Conservation (phyloP, 92 coral and sea anemone genomes). For the Palythoa caribaeorum region DNA sequence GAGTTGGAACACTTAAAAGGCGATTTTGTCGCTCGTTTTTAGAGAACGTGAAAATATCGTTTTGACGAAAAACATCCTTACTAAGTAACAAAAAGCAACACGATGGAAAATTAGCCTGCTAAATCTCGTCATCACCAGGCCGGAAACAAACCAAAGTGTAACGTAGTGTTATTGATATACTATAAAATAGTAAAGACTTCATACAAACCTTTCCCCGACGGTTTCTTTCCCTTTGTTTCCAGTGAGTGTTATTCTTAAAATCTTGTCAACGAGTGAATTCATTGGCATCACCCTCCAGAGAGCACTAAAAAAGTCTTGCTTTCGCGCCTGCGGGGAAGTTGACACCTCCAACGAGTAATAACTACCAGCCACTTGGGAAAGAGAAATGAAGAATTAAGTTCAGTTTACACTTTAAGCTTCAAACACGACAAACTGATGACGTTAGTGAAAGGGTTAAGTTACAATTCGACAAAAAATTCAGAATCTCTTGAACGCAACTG, state of each 20-base stretch:
- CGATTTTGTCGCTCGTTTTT: too few relatives aligned
- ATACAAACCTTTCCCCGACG: conserved; percentile 1
- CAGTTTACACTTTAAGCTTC: background rate
- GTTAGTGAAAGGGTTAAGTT: too few relatives aligned
- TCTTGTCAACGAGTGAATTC: conserved; percentile 6
- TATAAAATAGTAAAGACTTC: background rate
- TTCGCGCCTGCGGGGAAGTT: background rate
- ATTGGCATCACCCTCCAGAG: conserved; percentile 18
- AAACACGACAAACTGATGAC: too few relatives aligned
- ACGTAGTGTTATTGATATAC: background rate
- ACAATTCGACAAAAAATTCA: too few relatives aligned
- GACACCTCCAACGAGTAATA: conserved; percentile 26
- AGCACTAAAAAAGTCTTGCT: background rate
- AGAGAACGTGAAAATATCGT: too few relatives aligned
- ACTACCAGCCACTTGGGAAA: conserved; percentile 18
- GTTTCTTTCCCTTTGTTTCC: conserved; percentile 26
- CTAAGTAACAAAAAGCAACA: too few relatives aligned
- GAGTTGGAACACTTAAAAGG: too few relatives aligned
- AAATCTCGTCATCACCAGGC: background rate
- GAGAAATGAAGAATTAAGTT: background rate
- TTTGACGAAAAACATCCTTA: too few relatives aligned
- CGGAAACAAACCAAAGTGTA: background rate
- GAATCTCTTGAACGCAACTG: too few relatives aligned
- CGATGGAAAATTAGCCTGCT: background rate
- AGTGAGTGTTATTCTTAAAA: background rate